These are phyloP conservation scores for Pogonophryne albipinna DNA, from an alignment of 2,797 vertebrate species.

Conservation along the genomic window DNA sequence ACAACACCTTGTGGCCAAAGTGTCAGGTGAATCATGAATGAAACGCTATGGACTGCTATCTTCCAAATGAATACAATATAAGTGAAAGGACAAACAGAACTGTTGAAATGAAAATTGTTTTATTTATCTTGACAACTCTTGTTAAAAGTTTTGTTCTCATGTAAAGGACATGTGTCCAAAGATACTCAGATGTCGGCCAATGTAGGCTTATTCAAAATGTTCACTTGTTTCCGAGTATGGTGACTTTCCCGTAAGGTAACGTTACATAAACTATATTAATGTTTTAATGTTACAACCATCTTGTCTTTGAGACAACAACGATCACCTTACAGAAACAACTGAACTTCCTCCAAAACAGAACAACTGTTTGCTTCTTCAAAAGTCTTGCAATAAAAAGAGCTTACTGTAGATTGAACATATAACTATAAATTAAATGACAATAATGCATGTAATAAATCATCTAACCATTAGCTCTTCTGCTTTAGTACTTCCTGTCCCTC, in stretches of 20 bases:
- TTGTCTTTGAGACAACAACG: not conserved
- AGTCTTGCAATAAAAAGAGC: not conserved
- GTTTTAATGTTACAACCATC: not conserved
- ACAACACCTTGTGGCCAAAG: not conserved
- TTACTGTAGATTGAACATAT: not conserved
- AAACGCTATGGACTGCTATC: too few species aligned
- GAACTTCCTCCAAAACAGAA: not conserved
- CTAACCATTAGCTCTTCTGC: not conserved
- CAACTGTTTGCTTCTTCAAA: not conserved
- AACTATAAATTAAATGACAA: not conserved
- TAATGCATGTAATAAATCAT: not conserved
- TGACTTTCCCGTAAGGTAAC: not conserved
- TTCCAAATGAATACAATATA: not conserved
- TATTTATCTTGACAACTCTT: too few species aligned
- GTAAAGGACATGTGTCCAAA: not conserved
- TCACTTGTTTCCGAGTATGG: too few species aligned
- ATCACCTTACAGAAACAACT: too few species aligned
- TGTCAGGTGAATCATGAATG: not conserved
- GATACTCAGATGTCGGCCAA: not conserved
- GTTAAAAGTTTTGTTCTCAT: too few species aligned
- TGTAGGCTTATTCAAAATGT: too few species aligned
- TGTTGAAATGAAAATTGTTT: too few species aligned
- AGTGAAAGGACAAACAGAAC: not conserved
- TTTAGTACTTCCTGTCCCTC: not conserved
- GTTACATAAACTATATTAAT: not conserved